Conservation (phyloP, 2,888 invertebrate species). For the Neoaliturus tenellus region DNA sequence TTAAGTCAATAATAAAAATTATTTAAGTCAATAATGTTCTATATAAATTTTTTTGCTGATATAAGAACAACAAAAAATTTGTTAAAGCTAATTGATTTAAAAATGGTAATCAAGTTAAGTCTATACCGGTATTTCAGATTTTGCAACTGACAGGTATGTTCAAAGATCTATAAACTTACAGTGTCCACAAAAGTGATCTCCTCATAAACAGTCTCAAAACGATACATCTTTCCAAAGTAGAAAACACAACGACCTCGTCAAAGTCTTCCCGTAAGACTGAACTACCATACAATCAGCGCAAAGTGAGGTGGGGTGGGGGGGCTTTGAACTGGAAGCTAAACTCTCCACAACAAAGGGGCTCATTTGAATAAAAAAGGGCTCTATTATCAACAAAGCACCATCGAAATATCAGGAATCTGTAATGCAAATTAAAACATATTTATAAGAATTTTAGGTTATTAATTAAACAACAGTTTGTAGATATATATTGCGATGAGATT, state of each 20-base stretch:
- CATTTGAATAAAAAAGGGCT: constrained; percentile 12
- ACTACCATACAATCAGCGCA: background rate
- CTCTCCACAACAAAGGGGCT: background rate
- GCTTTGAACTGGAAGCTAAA: background rate
- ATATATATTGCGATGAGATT: no score
- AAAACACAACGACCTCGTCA: background rate
- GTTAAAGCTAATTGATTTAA: no score
- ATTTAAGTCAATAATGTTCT: no score
- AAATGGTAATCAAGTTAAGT: no score
- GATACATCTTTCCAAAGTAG: background rate
- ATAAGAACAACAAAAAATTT: no score
- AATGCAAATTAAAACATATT: background rate
- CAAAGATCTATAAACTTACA: background rate
- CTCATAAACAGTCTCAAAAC: background rate
- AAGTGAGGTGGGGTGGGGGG: background rate
- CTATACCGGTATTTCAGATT: no score
- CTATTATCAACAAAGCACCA: background rate
- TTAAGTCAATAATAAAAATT: no score
- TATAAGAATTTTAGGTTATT: no score
- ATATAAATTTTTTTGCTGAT: no score
- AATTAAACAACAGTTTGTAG: no score
- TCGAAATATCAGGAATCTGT: constrained; percentile 5
- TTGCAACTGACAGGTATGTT: no score
- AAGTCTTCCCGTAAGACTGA: background rate
- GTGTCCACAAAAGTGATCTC: background rate